Conservation (phyloP, 2,888 invertebrate genomes). For the Drosophila percnosoma region DNA sequence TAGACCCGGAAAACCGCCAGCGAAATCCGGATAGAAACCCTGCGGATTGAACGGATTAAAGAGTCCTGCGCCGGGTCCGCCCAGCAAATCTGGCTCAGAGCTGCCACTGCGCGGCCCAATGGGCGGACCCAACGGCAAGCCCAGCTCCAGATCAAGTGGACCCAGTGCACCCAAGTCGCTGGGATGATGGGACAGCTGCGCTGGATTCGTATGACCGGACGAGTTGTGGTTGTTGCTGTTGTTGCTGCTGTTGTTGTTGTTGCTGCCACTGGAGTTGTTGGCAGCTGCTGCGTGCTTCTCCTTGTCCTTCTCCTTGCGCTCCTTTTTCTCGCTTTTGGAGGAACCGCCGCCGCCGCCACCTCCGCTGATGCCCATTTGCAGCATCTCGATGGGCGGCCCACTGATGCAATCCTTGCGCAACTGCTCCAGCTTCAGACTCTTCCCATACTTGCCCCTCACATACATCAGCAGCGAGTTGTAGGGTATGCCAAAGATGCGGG, state of each 20-base stretch:
- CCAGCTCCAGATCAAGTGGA: slow-evolving; percentile 71
- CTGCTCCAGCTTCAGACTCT: slow-evolving; percentile 94
- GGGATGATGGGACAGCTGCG: slow-evolving; percentile 56
- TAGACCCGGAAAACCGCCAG: slow-evolving; percentile 90
- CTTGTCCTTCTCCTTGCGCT: slow-evolving; percentile 75
- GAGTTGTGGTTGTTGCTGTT: slow-evolving; percentile 30
- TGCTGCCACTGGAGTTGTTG: slow-evolving; percentile 16
- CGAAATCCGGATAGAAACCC: slow-evolving; percentile 93
- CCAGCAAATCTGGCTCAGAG: slow-evolving; percentile 88
- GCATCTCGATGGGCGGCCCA: slow-evolving; percentile 90
- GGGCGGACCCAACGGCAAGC: slow-evolving; percentile 64
- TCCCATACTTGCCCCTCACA: slow-evolving; percentile 96
- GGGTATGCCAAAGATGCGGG: slow-evolving; percentile 95
- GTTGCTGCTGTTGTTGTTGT: slow-evolving; percentile 21
- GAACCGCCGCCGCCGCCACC: slow-evolving; percentile 54
- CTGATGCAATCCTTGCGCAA: slow-evolving; percentile 95
- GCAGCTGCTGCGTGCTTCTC: slow-evolving; percentile 54
- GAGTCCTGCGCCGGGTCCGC: slow-evolving; percentile 87
- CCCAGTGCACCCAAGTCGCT: slow-evolving; percentile 59
- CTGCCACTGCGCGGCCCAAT: slow-evolving; percentile 87
- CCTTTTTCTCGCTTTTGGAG: slow-evolving; percentile 73
- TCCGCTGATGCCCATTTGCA: slow-evolving; percentile 87
- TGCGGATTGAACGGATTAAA: slow-evolving; percentile 91
- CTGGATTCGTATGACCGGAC: slow-evolving; percentile 13
- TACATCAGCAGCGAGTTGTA: slow-evolving; percentile 97